phyloP scores from a whole-genome alignment of 2,797 vertebrate genomes.

The Moxostoma hubbsi region DNA sequence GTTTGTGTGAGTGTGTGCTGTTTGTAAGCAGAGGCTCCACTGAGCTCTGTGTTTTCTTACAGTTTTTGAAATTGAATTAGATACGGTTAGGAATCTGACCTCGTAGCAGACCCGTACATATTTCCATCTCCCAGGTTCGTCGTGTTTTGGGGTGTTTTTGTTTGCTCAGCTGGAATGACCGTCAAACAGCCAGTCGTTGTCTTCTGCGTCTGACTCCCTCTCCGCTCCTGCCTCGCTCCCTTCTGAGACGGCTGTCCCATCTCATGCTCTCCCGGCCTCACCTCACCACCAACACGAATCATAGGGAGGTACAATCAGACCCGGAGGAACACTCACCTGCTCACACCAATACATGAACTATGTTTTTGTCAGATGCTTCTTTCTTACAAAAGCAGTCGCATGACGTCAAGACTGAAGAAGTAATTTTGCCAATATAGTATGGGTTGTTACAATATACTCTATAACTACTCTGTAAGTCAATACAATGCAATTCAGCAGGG shows the following conservation, averaged over 20 bases:
- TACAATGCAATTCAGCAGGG: too few species aligned
- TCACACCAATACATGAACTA: background rate
- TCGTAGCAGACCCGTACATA: slow-evolving; percentile 76
- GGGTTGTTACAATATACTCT: too few species aligned
- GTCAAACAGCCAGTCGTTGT: slow-evolving; percentile 74
- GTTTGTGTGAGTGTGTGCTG: slow-evolving; percentile 8
- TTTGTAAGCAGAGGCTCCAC: slow-evolving; percentile 23
- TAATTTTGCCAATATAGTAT: background rate
- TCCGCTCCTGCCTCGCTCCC: slow-evolving; percentile 34
- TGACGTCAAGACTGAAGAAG: background rate
- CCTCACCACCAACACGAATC: slow-evolving; percentile 71
- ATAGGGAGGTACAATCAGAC: slow-evolving; percentile 45
- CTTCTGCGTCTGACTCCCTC: slow-evolving; percentile 73
- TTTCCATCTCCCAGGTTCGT: slow-evolving; percentile 79
- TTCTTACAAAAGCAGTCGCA: background rate
- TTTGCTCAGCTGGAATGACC: slow-evolving; percentile 84
- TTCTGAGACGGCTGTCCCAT: slow-evolving; percentile 7
- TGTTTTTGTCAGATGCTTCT: background rate
- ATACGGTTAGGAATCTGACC: slow-evolving; percentile 82
- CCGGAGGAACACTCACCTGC: slow-evolving; percentile 14
- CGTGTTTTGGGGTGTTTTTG: slow-evolving; percentile 79
- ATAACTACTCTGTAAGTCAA: too few species aligned
- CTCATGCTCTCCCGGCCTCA: slow-evolving; percentile 55
- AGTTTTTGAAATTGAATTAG: slow-evolving; percentile 87
- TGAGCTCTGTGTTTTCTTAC: slow-evolving; percentile 77